Conservation (phyloP, 2,113 vertebrate genomes). For the Melanostigma gelatinosum region DNA sequence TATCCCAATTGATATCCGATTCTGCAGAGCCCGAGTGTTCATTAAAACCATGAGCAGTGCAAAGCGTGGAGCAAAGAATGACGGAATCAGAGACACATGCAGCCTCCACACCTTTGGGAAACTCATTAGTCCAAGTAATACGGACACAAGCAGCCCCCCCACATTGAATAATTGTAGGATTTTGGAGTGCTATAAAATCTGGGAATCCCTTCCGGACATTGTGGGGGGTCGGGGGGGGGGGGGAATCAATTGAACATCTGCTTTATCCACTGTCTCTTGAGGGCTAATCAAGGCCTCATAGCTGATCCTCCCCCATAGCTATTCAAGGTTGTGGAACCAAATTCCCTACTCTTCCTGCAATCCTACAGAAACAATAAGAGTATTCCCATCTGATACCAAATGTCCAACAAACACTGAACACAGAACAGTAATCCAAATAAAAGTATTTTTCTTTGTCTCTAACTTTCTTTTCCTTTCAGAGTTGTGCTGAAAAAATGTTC, state of each 20-base stretch:
- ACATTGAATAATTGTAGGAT: conserved; percentile 69
- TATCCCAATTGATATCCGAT: conserved; percentile 49
- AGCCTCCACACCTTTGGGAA: conserved; percentile 62
- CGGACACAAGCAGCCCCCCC: conserved; percentile 36
- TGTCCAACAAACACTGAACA: conserved; percentile 19
- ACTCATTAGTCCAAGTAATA: conserved; percentile 69
- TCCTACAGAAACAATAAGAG: conserved; percentile 36
- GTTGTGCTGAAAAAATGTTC: conserved; percentile 3
- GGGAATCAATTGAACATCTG: conserved; percentile 69
- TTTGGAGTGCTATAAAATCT: conserved; percentile 61
- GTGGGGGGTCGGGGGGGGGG: too few species aligned
- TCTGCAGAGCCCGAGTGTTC: conserved; percentile 41
- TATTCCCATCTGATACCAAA: conserved; percentile 44
- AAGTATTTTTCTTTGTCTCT: conserved; percentile 16
- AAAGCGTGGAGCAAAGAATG: conserved; percentile 22
- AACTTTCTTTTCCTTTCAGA: conserved; percentile 10
- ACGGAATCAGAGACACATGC: conserved; percentile 56
- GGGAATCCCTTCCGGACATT: conserved; percentile 58
- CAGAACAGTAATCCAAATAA: conserved; percentile 25
- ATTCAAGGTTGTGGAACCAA: conserved; percentile 64
- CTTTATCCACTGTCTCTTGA: conserved; percentile 62
- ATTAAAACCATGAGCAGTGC: conserved; percentile 61
- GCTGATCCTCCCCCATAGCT: conserved; percentile 42
- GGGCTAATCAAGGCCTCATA: conserved; percentile 70
- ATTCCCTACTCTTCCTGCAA: conserved; percentile 31